Percentiles rank a stretch among this genome's conserved stretches.
Conservation (phyloP, 2,797 vertebrate species). For the Syncerus caffer region DNA sequence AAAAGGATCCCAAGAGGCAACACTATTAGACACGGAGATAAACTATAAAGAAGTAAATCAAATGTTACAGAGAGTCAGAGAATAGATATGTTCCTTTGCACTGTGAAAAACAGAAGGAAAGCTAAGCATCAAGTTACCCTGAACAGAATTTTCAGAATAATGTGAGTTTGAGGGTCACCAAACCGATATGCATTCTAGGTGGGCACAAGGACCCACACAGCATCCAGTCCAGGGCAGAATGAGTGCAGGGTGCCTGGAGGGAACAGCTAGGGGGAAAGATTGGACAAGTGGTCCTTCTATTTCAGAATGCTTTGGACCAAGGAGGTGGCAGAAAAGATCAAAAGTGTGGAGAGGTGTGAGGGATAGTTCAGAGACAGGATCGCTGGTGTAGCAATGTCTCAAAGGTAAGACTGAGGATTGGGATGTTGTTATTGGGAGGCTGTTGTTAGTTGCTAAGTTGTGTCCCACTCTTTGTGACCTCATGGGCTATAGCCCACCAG, state of each 20-base stretch:
- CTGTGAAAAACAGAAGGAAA: background rate
- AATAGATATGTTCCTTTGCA: background rate
- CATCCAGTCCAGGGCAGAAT: background rate
- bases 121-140: background rate
- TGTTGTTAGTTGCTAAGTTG: background rate
- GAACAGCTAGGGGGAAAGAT: background rate
- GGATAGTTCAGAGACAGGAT: background rate
- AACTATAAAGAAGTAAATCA: background rate
- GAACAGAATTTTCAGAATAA: background rate
- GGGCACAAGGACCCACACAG: too few relatives aligned
- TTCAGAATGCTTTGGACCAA: background rate
- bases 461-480: background rate
- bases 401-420: background rate
- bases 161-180: background rate
- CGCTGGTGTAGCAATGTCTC: background rate
- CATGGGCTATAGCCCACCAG: background rate
- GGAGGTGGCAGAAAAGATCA: background rate
- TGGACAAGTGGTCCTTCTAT: background rate
- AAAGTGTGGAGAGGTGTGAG: background rate
- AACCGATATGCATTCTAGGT: background rate
- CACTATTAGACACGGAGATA: background rate
- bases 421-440: background rate
- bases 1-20: background rate
- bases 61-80: background rate
- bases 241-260: background rate